Conservation (phyloP, 2,888 invertebrate genomes). For the Plebejus melissa region DNA sequence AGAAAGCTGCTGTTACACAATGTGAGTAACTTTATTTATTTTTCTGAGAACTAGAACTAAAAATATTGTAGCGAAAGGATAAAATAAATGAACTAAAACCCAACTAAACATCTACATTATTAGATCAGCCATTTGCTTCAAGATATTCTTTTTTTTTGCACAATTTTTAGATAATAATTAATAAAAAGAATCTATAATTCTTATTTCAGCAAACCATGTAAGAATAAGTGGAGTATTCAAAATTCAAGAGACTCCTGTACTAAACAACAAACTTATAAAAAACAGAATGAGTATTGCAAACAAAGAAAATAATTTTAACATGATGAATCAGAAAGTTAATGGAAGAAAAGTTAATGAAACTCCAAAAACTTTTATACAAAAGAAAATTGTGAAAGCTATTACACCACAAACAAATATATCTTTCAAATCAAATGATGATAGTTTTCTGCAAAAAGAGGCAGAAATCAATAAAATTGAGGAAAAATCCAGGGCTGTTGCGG, state of each 20-base stretch:
- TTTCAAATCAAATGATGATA: slow-evolving; percentile 62
- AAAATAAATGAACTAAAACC: not conserved
- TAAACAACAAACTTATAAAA: slow-evolving; percentile 40
- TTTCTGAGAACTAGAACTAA: not conserved
- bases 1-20: slow-evolving; percentile 50
- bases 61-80: not conserved
- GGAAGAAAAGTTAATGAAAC: slow-evolving; percentile 35
- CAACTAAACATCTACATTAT: no score
- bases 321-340: slow-evolving; percentile 34
- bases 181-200: not conserved
- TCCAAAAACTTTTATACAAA: slow-evolving; percentile 36
- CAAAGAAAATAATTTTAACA: slow-evolving; percentile 53
- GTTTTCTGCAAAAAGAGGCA: slow-evolving; percentile 63
- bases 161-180: not conserved
- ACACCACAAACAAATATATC: slow-evolving; percentile 58
- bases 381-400: slow-evolving; percentile 35
- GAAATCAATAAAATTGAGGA: slow-evolving; percentile 56
- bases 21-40: slow-evolving; percentile 43
- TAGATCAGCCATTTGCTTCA: not conserved
- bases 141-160: not conserved
- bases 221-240: slow-evolving; percentile 63
- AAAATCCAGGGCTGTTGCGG: slow-evolving; percentile 44
- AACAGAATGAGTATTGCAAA: slow-evolving; percentile 47
- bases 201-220: slow-evolving; percentile 42
- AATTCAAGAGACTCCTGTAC: slow-evolving; percentile 58